Evolutionary conservation across 2,797 vertebrate genomes (phyloP), one percentile per base, ranked within the genome.

Genomic region (Diplodus sargus): DNA sequence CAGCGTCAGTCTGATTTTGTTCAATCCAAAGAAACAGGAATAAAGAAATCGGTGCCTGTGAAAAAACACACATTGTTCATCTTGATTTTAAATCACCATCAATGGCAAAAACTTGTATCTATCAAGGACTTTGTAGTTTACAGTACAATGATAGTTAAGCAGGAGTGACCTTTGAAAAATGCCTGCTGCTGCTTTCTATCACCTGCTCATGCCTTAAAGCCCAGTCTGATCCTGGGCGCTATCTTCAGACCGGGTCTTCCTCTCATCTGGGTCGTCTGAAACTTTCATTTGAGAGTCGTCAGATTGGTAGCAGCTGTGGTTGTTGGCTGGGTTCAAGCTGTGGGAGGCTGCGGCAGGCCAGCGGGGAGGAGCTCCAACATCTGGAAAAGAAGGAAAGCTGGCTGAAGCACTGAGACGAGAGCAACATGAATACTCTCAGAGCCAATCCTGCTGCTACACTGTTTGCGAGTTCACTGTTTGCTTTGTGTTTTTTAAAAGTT

Each of bases 221-320:
- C 6, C 75, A 16, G 51, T 83, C 83, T 85, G 78, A 82, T 82
- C 80, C 65, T 34, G 22, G 0, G 34, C 58, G 43, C 74, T 74
- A 17, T 82, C 84, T 60, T 68, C 79, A 85, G 75, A 79, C 76
- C 59, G 57, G 49, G 25, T 76, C 85, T 79, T 89, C 82, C 79
- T 86, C 84, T 89, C 75, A 76, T 83, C 79, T 79, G 45, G 73
- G 71, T 78, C 1, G 51, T 86, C 86, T 87, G 74, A 72, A 83
- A 84, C 78, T 78, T 82, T 85, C 83, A 68, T 76, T 28, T 77
- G 71, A 64, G 73, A 79, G 81, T 64, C 18, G 43, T 89, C 81
- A 90, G 89, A 94, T 93, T 94, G 91, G 89, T 91, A 90, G 89
- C 94, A 95, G 94, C 94, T 94, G 94, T 83, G 89, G 82, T 78